Percentiles rank a stretch among this genome's conserved stretches.
Conservation (phyloP, 2,797 vertebrate species). For the Phataginus tetradactyla region DNA sequence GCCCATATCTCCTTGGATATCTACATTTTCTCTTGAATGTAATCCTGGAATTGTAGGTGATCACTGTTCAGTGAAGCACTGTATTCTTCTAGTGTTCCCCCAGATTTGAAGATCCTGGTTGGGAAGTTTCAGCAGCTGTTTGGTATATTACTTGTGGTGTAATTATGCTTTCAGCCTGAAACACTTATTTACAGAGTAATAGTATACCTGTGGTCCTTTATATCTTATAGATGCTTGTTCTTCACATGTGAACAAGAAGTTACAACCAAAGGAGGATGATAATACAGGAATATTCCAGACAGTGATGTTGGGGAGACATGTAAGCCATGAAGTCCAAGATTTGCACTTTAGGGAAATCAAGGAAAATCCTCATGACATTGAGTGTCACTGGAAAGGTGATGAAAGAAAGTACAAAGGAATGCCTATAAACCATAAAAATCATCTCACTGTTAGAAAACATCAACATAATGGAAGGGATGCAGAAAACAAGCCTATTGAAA, state of each 20-base stretch:
- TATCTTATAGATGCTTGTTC: constrained; percentile 15
- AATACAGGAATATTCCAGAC: neutral
- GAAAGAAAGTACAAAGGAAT: neutral
- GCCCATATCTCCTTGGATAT: no score
- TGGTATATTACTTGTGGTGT: no score
- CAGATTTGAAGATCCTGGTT: no score
- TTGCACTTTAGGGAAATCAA: neutral
- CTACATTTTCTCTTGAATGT: no score
- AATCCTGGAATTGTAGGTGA: no score
- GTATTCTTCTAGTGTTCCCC: no score
- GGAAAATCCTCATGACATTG: neutral
- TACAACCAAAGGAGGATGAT: neutral
- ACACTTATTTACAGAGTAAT: neutral
- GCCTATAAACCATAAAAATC: neutral
- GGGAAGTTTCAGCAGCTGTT: no score
- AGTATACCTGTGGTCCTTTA: neutral
- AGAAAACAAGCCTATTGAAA: neutral
- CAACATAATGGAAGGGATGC: neutral
- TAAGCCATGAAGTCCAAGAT: neutral
- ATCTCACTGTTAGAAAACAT: neutral
- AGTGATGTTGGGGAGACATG: neutral
- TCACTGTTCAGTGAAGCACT: no score
- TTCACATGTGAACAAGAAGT: neutral
- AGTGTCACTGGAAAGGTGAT: neutral
- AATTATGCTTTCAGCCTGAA: no score